These are phyloP conservation scores for Bubo blakistoni DNA, from an alignment of 2,113 vertebrate genomes.

Conservation along the genomic window DNA sequence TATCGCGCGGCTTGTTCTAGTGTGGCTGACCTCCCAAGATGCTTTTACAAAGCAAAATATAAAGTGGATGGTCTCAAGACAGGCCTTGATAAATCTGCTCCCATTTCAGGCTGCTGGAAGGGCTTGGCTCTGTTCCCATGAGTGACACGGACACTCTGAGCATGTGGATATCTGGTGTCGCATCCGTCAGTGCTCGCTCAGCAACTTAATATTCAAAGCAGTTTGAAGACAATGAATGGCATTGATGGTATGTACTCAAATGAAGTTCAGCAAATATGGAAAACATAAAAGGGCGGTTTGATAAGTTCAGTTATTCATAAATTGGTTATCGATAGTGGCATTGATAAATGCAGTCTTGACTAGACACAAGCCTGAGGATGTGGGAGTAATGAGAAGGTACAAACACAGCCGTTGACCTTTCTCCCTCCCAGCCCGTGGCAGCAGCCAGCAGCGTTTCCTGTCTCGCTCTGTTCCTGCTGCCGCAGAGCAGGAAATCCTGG, in stretches of 20 bases:
- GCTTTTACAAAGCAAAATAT: not conserved
- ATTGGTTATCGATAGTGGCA: not conserved
- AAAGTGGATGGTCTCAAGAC: not conserved
- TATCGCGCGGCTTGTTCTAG: not conserved
- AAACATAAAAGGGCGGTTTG: not conserved
- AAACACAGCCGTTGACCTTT: conserved; percentile 17
- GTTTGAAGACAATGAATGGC: not conserved
- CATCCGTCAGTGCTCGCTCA: not conserved
- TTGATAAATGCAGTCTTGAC: not conserved
- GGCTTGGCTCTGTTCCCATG: not conserved
- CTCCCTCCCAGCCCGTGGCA: not conserved
- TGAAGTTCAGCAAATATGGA: not conserved
- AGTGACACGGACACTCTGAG: not conserved
- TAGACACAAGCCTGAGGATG: not conserved
- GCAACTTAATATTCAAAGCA: not conserved
- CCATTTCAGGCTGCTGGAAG: not conserved
- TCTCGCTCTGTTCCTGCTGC: conserved; percentile 45
- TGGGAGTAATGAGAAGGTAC: conserved; percentile 4
- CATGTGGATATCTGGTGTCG: rapidly evolving
- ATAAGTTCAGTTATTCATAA: not conserved
- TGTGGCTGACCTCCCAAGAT: not conserved
- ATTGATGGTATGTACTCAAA: not conserved
- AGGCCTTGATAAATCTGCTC: not conserved
- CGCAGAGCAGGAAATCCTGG: conserved; percentile 61
- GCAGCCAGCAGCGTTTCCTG: conserved; percentile 48